phyloP scores from a whole-genome alignment of 2,797 vertebrate species.

The Pipistrellus pygmaeus region DNA sequence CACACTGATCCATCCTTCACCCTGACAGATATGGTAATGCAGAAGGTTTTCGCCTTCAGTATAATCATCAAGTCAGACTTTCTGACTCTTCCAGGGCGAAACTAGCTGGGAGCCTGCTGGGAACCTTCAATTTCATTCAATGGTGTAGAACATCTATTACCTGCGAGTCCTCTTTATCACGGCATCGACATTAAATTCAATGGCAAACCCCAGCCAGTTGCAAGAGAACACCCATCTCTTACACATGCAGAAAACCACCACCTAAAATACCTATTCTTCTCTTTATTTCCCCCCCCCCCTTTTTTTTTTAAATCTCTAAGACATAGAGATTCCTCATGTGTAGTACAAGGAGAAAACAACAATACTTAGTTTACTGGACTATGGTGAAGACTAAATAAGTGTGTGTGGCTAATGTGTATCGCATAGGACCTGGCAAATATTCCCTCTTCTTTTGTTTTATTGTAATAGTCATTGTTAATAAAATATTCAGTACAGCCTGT shows the following conservation, averaged over 20 bases:
- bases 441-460: not conserved
- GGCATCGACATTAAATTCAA: not conserved
- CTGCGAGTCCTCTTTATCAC: not conserved
- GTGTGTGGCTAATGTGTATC: not conserved
- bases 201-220: not conserved
- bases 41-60: not conserved
- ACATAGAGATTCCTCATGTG: not conserved
- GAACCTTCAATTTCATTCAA: constrained; percentile 40
- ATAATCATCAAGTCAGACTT: constrained; percentile 55
- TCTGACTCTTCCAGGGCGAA: constrained; percentile 54
- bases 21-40: constrained; percentile 65
- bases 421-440: not conserved
- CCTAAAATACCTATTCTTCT: not conserved
- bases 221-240: not conserved
- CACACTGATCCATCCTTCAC: constrained; percentile 45
- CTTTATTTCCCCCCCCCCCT: not conserved
- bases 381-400: not conserved
- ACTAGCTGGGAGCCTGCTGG: not conserved
- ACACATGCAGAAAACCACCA: not conserved
- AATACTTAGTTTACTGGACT: not conserved
- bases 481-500: not conserved
- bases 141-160: not conserved
- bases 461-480: not conserved
- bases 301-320: not conserved
- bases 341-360: not conserved